Evolutionary conservation across 1,140 invertebrate genomes (phyloP), one percentile per base, ranked within the genome.

Genomic region (Calephelis nemesis): DNA sequence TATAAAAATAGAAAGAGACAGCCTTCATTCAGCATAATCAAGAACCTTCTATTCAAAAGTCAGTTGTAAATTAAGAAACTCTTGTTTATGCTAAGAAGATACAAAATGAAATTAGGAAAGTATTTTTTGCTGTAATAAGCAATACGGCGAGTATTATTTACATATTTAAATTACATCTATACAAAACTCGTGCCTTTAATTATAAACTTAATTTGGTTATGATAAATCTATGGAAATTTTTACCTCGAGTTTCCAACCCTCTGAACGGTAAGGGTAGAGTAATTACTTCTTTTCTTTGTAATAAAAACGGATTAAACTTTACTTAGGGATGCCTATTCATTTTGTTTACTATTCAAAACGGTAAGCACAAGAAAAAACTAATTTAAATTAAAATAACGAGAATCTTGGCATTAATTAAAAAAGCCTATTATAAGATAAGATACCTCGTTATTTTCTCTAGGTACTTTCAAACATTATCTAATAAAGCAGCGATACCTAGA

Each of bases 251-350:
- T 82, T 74, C 82, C 87, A 87, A 85, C 88, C 88, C 89, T 86
- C 87, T 82, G 81, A 85, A 77, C 78, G 79, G 79, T 86, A 88
- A 89, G 84, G 87, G 85, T 84, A 85, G 87, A 87, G 87, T 88
- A 91, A 91, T 91, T 91, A 91, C 88, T 89, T 91, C 86, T 91
- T 91, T 91, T 91, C 88, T 89, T 91, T 83, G 86, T 91, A 91
- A 89, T 91, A 91, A 89, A 90, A 91, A 91, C 87, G 86, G 86
- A 91, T 91, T 91, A 88, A 91, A 91, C 88, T 91, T 91, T 91
- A 86, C 87, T 91, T 91, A 89, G 88, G 86, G 86, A 77, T 76
- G 84, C 79, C 84, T 83, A 90, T 90, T 89, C 86, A 87, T 88
- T 88, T 87, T 89, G 87, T 91, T 85, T 89, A 88, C 85, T 87